Conservation (phyloP, 2,113 vertebrate genomes). For the Neogobius melanostomus region DNA sequence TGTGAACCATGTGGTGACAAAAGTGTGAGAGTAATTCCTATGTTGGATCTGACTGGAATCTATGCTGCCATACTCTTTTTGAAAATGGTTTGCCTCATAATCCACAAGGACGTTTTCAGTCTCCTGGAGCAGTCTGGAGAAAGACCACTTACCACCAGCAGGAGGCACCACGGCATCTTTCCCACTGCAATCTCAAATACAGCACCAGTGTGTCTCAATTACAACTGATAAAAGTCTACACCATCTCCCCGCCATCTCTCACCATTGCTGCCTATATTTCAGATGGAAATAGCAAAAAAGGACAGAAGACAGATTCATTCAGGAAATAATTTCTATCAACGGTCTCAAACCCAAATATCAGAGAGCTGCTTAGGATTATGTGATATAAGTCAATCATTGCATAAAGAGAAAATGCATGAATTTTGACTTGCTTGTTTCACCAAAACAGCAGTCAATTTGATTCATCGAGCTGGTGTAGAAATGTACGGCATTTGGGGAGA, state of each 20-base stretch:
- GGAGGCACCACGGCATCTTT: constrained; percentile 52
- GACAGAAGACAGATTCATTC: not conserved
- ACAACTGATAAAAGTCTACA: not conserved
- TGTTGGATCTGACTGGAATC: not conserved
- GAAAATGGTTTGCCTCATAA: constrained; percentile 9
- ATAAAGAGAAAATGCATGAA: no score
- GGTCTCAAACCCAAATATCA: no score
- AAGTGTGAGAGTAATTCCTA: not conserved
- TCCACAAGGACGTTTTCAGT: constrained; percentile 4
- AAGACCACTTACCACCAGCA: constrained; percentile 49
- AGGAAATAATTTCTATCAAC: not conserved
- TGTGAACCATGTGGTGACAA: not conserved
- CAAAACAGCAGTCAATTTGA: no score
- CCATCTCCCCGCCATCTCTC: not conserved
- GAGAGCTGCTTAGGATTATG: no score
- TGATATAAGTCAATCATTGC: no score
- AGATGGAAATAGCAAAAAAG: constrained; percentile 6
- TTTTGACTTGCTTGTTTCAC: no score
- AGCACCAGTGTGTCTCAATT: constrained; percentile 7
- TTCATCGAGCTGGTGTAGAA: no score
- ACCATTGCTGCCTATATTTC: not conserved
- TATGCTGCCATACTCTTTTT: not conserved
- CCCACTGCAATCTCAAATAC: not conserved
- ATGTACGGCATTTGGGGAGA: no score
- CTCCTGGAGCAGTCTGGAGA: constrained; percentile 20